Evolutionary conservation across 2,113 vertebrate genomes (phyloP), one percentile per base, ranked within the genome.

Genomic region (Aix galericulata): DNA sequence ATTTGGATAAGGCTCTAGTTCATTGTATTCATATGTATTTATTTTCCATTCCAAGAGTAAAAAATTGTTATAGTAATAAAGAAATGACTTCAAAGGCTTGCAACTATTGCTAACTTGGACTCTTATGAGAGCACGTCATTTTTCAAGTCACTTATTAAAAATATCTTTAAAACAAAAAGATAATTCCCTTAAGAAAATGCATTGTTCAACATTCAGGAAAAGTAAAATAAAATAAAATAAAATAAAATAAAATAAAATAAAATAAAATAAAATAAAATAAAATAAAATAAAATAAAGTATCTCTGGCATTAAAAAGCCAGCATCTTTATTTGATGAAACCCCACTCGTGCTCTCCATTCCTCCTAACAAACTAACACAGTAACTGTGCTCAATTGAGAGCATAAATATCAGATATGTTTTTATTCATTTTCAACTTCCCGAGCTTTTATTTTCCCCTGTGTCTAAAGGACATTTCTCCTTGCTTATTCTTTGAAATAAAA

Each of bases 71-170:
- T 50, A 60, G 71, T 48, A 63, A 55, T 42, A 34, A 48, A 86
- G 72, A 56, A 67, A 78, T 88, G 52, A 11, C 69, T 95, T 95
- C 85, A 95, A 93, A 93, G 66, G 11, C 40, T 58, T 79, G 42
- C 86, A 58, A 3, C 36, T 40, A 15, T 74, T 3, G 3, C 32
- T 81, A 56, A 34, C 80, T 97, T 87, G 95, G 93, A 86, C 62
- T 91, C 40, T 26, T 56, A 88, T 64, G 72, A 93, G 46, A 95
- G 50, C 53, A 76, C 64, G 60, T 15, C 14, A 21, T 92, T 75
- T 83, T 86, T 64, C 82, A 88, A 89, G 34, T n/a, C 44, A 22
- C 58, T 73, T 23, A 60, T 90, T 82, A 86, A 86, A 92, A 56
- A 64, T 38, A 38, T 16, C 76, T 67, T 44, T 66, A 25, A 89